Conservation (phyloP, 2,113 vertebrate genomes). For the Bubo blakistoni region DNA sequence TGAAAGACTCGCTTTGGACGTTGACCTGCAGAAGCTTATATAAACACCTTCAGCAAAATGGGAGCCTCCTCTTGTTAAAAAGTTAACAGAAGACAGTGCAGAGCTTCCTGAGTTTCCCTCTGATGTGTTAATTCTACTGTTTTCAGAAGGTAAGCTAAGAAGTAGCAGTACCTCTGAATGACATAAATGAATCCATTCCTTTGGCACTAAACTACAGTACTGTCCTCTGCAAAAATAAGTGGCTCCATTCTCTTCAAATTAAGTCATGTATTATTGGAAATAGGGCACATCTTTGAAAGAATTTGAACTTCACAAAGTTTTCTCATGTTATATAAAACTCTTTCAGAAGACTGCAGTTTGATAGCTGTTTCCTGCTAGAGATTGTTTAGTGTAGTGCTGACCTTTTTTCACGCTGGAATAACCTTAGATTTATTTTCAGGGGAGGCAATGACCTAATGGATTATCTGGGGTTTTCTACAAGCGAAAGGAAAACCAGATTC, state of each 20-base stretch:
- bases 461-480: neutral
- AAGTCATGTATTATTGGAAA: neutral
- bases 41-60: neutral
- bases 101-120: neutral
- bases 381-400: neutral
- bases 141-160: neutral
- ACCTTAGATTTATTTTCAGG: neutral
- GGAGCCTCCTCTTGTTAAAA: neutral
- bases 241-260: slow-evolving; percentile 3
- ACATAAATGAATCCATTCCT: slow-evolving; percentile 10
- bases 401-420: neutral
- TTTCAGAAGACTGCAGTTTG: neutral
- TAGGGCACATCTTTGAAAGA: neutral
- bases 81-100: neutral
- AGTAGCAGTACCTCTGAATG: neutral
- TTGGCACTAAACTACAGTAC: neutral
- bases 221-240: neutral
- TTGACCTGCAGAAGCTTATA: neutral
- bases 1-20: neutral
- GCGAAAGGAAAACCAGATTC: neutral
- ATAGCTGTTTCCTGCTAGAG: neutral
- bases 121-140: slow-evolving; percentile 27
- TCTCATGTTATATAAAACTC: neutral
- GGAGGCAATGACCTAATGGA: neutral
- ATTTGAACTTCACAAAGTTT: neutral